A percentile compares a stretch with the other conserved stretches of the same genome.
Evolutionary conservation across 2,797 vertebrate species (phyloP).

Genomic region (Scleropages formosus): DNA sequence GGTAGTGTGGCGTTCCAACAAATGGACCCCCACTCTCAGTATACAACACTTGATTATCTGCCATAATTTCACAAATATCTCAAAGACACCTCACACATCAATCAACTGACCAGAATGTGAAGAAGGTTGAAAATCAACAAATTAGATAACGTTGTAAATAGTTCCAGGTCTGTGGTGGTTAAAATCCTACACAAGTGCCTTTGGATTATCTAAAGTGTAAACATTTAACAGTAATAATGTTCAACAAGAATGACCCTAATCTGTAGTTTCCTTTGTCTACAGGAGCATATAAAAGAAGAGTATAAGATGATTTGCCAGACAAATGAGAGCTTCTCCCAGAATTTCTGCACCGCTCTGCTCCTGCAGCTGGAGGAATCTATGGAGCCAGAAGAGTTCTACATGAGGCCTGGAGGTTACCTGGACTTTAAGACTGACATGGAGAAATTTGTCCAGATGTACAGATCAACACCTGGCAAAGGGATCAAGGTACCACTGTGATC

Average conservation of each 20-base stretch:
- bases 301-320: constrained; percentile 37
- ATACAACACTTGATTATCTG: neutral
- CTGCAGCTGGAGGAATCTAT: constrained; percentile 36
- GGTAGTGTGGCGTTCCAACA: too few species aligned
- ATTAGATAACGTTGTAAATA: neutral
- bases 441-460: constrained; percentile 43
- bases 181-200: neutral
- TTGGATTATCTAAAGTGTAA: too few species aligned
- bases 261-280: neutral
- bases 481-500: constrained; percentile 35
- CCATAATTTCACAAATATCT: neutral
- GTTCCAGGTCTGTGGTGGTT: neutral
- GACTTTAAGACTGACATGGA: constrained; percentile 34
- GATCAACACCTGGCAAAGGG: constrained; percentile 44
- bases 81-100: neutral
- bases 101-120: too few species aligned
- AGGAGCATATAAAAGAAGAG: constrained; percentile 42
- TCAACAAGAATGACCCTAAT: neutral
- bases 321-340: constrained; percentile 41
- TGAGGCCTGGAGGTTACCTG: constrained; percentile 48
- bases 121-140: too few species aligned
- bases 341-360: constrained; percentile 43
- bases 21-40: too few species aligned
- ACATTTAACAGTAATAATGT: too few species aligned
- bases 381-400: constrained; percentile 44